phyloP scores from a whole-genome alignment of 2,888 invertebrate genomes.

The Drosophila phalerata region DNA sequence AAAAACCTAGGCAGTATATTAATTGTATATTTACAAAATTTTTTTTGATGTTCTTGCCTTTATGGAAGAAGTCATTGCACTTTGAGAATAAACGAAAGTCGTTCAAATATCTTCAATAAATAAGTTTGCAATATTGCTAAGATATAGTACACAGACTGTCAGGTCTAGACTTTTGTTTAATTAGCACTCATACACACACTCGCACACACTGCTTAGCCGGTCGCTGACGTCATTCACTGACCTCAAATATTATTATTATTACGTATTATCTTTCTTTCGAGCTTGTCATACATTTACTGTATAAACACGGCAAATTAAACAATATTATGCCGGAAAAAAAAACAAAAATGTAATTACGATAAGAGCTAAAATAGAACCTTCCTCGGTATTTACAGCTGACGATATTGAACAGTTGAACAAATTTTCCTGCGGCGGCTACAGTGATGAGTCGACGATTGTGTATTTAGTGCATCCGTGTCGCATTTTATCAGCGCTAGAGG shows the following conservation, averaged over 20 bases:
- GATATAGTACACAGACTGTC: conserved; percentile 6
- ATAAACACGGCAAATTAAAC: conserved; percentile 43
- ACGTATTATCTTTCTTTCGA: conserved; percentile 46
- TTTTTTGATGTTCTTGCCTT: conserved; percentile 23
- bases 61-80: conserved; percentile 64
- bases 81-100: conserved; percentile 16
- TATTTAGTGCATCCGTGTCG: conserved; percentile 95
- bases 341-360: conserved; percentile 17
- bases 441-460: conserved; percentile 94
- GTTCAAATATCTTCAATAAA: conserved; percentile 22
- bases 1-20: conserved; percentile 13
- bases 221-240: conserved; percentile 65
- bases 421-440: conserved; percentile 93
- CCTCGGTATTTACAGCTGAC: conserved; percentile 87
- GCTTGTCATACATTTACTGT: conserved; percentile 51
- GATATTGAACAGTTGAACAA: conserved; percentile 94
- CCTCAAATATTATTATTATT: conserved; percentile 38
- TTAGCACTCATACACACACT: conserved; percentile 55
- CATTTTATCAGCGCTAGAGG: conserved; percentile 93
- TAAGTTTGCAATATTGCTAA: conserved; percentile 25
- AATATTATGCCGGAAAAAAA: conserved; percentile 18
- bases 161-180: conserved; percentile 50
- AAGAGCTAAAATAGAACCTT: conserved; percentile 29
- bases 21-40: conserved; percentile 29
- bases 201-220: not conserved